phyloP scores from a whole-genome alignment of 2,113 vertebrate genomes.

The Orycteropus afer region DNA sequence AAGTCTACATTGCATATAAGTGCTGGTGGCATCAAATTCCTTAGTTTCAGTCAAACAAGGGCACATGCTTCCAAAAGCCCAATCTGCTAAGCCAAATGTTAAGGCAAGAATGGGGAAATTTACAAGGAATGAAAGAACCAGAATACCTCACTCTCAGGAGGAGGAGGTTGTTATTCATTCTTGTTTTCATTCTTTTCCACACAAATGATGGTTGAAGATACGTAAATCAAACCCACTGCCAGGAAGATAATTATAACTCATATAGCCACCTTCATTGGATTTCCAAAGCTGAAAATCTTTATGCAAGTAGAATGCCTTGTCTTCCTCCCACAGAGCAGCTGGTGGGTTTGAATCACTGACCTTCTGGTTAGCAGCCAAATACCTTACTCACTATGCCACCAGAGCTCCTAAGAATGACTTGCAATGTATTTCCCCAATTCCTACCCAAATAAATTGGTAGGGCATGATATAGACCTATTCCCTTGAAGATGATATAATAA shows the following conservation, averaged over 20 bases:
- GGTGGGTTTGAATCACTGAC: no score
- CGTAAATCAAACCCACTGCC: no score
- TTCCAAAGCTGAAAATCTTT: no score
- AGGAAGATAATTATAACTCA: no score
- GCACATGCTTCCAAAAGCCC: constrained; percentile 1
- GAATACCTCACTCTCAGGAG: neutral
- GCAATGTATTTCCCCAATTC: neutral
- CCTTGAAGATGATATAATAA: neutral
- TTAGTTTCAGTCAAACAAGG: constrained; percentile 26
- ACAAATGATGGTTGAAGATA: neutral
- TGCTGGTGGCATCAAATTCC: neutral
- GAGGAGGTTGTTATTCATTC: neutral
- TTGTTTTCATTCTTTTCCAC: neutral
- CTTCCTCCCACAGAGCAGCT: no score
- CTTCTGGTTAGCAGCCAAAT: no score
- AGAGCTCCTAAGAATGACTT: constrained; percentile 21
- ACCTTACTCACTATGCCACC: no score
- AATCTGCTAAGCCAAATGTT: neutral
- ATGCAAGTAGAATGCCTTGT: no score
- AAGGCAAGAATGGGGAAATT: constrained; percentile 64
- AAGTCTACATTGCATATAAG: neutral
- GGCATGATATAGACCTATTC: neutral
- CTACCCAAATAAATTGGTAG: neutral
- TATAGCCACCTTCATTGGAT: no score
- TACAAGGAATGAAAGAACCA: neutral